These are phyloP conservation scores for Actinopyga echinites DNA, from an alignment of 53 echinoderm and acorn worm genomes.

Conservation along the genomic window DNA sequence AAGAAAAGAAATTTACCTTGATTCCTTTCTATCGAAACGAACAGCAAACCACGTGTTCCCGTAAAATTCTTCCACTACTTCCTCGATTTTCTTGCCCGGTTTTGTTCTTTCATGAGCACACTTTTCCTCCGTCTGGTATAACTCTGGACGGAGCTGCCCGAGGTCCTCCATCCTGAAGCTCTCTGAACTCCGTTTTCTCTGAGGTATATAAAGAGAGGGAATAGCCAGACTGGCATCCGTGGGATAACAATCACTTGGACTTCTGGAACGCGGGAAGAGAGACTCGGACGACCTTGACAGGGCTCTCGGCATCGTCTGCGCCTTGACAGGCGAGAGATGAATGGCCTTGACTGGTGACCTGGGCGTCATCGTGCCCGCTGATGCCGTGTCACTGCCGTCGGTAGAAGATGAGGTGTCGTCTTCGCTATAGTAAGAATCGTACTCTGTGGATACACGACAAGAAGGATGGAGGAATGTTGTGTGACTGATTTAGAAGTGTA, in stretches of 20 bases:
- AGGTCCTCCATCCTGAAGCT: constrained; percentile 72
- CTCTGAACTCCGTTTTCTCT: constrained; percentile 77
- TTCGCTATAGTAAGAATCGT: constrained; percentile 89
- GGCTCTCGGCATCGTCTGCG: constrained; percentile 48
- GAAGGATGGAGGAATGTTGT: too few species aligned
- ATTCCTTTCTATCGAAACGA: constrained; percentile 78
- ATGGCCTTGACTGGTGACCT: constrained; percentile 55
- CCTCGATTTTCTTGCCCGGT: constrained; percentile 71
- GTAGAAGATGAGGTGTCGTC: constrained; percentile 80
- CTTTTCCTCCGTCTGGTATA: constrained; percentile 81
- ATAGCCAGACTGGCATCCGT: constrained; percentile 52
- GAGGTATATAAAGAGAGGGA: constrained; percentile 57
- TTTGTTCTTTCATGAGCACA: constrained; percentile 38
- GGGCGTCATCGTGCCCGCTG: constrained; percentile 47
- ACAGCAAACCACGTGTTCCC: constrained; percentile 86
- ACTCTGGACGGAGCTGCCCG: constrained; percentile 86
- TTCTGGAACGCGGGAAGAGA: constrained; percentile 59
- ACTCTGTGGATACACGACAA: constrained; percentile 44
- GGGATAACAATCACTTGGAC: constrained; percentile 55
- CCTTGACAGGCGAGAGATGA: constrained; percentile 36
- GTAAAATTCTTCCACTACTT: constrained; percentile 86
- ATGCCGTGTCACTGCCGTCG: constrained; percentile 63
- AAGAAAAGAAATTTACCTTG: constrained; percentile 56
- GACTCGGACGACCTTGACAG: constrained; percentile 77
- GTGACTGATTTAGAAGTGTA: too few species aligned